phyloP scores from a whole-genome alignment of 2,113 vertebrate species.

The Hydropotes inermis region DNA sequence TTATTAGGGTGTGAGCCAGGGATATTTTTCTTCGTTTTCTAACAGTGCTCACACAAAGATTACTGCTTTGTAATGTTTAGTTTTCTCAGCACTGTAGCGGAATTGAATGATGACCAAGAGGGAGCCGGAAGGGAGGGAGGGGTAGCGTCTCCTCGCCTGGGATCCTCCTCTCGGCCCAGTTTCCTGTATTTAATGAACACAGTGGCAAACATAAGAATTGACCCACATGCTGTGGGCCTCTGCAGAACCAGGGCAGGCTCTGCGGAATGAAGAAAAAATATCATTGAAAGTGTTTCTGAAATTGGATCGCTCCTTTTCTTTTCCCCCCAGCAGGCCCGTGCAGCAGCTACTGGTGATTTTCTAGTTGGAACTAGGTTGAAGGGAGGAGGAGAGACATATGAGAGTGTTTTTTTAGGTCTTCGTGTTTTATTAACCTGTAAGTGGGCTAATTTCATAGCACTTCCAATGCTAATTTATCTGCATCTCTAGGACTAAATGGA shows the following conservation, averaged over 20 bases:
- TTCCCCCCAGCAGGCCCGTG: not conserved
- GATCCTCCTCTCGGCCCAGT: not conserved
- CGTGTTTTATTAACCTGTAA: not conserved
- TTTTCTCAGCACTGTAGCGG: not conserved
- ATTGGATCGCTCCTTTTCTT: not conserved
- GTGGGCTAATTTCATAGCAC: not conserved
- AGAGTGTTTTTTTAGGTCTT: not conserved
- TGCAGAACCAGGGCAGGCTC: conserved; percentile 8
- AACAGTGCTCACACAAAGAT: not conserved
- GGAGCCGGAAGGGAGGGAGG: not conserved
- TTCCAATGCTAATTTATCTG: not conserved
- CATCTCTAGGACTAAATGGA: not conserved
- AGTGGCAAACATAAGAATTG: not conserved
- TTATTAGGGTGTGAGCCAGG: not conserved
- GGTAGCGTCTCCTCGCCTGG: not conserved
- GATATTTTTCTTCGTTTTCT: conserved; percentile 42
- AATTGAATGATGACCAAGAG: not conserved
- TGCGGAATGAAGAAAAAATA: conserved; percentile 35
- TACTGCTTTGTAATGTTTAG: not conserved
- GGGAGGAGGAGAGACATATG: not conserved
- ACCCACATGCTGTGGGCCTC: conserved; percentile 20
- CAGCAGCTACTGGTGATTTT: not conserved
- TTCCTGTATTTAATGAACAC: conserved; percentile 44
- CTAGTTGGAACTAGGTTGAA: conserved; percentile 25
- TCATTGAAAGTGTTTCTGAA: conserved; percentile 32